Base-by-base conservation (phyloP, 2,888 invertebrate species). In the Troilus luridus region DNA sequence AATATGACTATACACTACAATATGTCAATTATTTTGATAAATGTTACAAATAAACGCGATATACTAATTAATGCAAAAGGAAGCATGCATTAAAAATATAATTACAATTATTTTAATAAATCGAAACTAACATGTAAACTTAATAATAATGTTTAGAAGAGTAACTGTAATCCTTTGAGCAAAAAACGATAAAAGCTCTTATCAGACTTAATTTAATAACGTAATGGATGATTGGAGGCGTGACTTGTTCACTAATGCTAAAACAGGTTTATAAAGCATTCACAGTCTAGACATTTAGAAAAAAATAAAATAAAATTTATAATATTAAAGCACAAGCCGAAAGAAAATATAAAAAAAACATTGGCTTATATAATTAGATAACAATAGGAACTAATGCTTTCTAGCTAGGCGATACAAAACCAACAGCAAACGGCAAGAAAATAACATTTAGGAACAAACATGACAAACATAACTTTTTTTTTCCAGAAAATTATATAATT, bases 341-440 rank as follows among this genome's bases (percentile, higher is more conserved):
- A 54, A 81, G 7, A 19, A 17, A 81, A 7, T 5, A 21, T 41
- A n/a, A 77, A 77, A 77, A 77, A 11, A 11, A 41, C 2, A 24
- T 54, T 14, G 19, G 81, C 81, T 81, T 81, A 81, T 81, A 81
- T 10, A 81, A 81, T 41, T 81, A 81, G 11, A 81, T 56, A 81
- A 81, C 81, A 81, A 81, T 81, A 81, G 81, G 81, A 81, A 81
- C 81, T 81, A 81, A 81, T 56, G 21, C 21, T 81, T 81, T 81
- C 54, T 54, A 56, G 21, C 81, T 81, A 41, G 54, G 21, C 81
- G 19, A 81, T 54, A 81, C 41, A 54, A 81, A 54, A 54, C 54
- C 41, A 81, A 81, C 54, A 81, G 19, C 54, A 54, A 54, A 54
- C 14, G 81, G 81, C 81, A 81, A 81, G 81, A 81, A 81, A 41